Base-by-base conservation (phyloP, 2,888 invertebrate genomes). In the Lycia hirtaria region DNA sequence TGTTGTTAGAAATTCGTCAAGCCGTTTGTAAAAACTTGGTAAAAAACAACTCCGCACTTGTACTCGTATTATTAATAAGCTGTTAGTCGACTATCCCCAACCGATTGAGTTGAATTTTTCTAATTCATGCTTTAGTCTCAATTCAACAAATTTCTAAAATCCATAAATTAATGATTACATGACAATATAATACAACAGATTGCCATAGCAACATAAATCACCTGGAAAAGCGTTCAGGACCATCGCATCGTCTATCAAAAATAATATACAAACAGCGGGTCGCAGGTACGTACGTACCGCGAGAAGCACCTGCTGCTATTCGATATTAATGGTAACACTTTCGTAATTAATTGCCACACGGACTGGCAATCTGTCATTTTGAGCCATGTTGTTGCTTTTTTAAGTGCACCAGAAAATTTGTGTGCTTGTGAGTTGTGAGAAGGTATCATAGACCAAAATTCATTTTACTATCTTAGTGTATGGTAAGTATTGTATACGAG, bases 271-370 rank as follows among this genome's bases (percentile, higher is more conserved):
- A 40, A 41, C 38, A 38, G 9, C 14, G 53, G 26, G 28, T 12
- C 37, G 55, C 20, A 49, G 26, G 45, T 44, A 41, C 17, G 50
- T 58, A 55, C 58, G 44, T 53, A 54, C 38, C 58, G 62, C 68
- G 65, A 55, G 54, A 61, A 56, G 66, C 65, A 71, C 67, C 68
- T 69, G 66, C 61, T 71, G 64, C 71, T 71, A 77, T 73, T 62
- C 70, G 67, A 69, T 73, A 82, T 81, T 83, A 78, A 83, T 80
- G 68, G 64, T 60, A 69, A 69, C 69, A 69, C 65, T 70, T 65
- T 64, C 54, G 58, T 79, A 79, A 85, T 84, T 83, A 80, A 85
- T 83, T 73, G 69, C 73, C 66, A 67, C 66, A 72, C 50, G 24
- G 45, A 44, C 49, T 68, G 62, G 68, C 65, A 69, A 73, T 75